Base-by-base conservation (phyloP, 2,888 invertebrate species). In the Anorthoa munda region DNA sequence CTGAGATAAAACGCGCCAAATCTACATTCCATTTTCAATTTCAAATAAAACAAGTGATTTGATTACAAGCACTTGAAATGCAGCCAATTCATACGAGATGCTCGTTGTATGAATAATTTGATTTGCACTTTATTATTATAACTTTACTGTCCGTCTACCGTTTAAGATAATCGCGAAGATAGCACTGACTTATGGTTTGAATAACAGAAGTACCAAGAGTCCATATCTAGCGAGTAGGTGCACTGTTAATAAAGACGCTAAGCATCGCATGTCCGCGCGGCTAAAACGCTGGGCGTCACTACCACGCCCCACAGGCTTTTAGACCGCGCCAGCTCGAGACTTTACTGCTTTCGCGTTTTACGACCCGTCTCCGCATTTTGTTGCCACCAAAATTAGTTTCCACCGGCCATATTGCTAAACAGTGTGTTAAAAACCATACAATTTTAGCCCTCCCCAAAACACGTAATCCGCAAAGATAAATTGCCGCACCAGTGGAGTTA, bases 251-350 rank as follows among this genome's bases (percentile, higher is more conserved):
- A 94, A 92, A 95, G 95, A 94, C 93, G 90, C 90, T 86, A 80
- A 86, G 88, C 88, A 87, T 90, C 84, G 91, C 90, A 90, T 91
- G 92, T 89, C 90, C 89, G 90, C 89, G 91, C 90, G 88, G 92
- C 91, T 93, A 93, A 95, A 95, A 92, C 95, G 92, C 92, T 89
- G 94, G 95, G 95, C 95, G 95, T 89, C 87, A 87, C 91, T 85
- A 86, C 91, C 92, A 93, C 95, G 95, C 95, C 95, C 94, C 87
- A 88, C 79, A 86, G 89, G 91, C 92, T 91, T 92, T 92, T 89
- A 92, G 91, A 88, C 89, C 86, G 88, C 89, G 91, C 87, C 85
- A 84, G 86, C 86, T 91, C 83, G 81, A 85, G 87, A 90, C 92
- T 93, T 93, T 92, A 93, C 91, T 90, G 92, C 94, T 88, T 86